Conservation (phyloP, 2,113 vertebrate species). For the Pterophyllum scalare region DNA sequence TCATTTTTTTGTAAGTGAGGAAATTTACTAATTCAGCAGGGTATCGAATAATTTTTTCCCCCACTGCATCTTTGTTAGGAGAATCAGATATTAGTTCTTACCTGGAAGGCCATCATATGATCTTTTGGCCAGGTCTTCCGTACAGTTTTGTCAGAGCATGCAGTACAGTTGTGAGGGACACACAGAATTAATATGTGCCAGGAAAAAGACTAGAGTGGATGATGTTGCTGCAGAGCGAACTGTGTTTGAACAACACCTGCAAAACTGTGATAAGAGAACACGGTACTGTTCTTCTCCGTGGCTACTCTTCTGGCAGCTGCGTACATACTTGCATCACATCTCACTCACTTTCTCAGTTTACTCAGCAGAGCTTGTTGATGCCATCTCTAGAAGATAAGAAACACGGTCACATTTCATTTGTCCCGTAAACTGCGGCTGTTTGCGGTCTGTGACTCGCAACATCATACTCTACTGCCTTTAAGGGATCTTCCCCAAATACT, state of each 20-base stretch:
- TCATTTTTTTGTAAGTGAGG: not conserved
- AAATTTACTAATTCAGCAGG: not conserved
- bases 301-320: not conserved
- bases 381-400: constrained; percentile 24
- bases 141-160: not conserved
- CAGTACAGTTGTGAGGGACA: not conserved
- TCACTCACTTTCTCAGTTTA: constrained; percentile 31
- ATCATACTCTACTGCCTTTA: not conserved
- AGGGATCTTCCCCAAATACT: not conserved
- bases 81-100: not conserved
- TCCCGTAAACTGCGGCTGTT: not conserved
- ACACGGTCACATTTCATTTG: not conserved
- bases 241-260: not conserved
- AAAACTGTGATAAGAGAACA: not conserved
- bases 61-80: not conserved
- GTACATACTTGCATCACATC: not conserved
- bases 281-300: not conserved
- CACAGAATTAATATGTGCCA: not conserved
- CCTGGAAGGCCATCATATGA: not conserved
- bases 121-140: not conserved
- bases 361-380: constrained; percentile 20
- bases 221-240: not conserved
- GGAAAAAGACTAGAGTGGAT: not conserved
- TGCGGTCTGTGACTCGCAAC: not conserved
- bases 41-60: not conserved